Evolutionary conservation across 23 tunicate species (phyloP), one percentile per base, ranked within the genome.

Genomic region (Halocynthia roretzi): DNA sequence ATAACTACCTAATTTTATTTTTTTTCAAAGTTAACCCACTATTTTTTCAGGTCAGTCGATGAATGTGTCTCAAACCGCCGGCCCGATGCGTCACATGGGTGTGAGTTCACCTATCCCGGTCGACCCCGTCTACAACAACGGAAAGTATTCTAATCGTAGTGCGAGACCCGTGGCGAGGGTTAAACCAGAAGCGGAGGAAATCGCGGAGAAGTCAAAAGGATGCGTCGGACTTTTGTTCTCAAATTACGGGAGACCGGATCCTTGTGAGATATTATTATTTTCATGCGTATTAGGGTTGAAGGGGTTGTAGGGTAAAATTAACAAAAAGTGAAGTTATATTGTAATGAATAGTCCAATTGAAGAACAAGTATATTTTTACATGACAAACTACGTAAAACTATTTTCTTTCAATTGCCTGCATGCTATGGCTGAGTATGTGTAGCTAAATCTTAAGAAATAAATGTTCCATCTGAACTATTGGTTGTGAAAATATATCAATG

Each of bases 161-260:
- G 87, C 87, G 15, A 67, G 98, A 23, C 98, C 99, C 19, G 87
- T 94, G 49, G 96, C 99, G 10, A 54, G 99, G 48, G 99, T 94
- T 7, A 83, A 87, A 17, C 94, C 98, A 7, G 98, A 94, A 84
- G 98, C 98, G 50, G 77, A 71, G 23, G 95, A 87, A 69, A 87
- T 87, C 49, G 94, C 94, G 9, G 83, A 80, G 31, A 87, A 87
- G 52, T 75, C 98, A 58, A 83, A 84, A 55, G 98, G 98, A 23
- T 71, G 86, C 65, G 77, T 94, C 83, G 98, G 83, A 77, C 60
- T 85, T 56, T 53, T 84, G 52, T 75, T 91, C 67, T 77, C 81
- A 7, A 84, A 91, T 65, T 91, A 91, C 82, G 97, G 97, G 64
- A 91, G 85, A 44, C 97, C 97, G 18, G 97, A 91, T 62, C 97